Evolutionary conservation across 2,797 vertebrate species (phyloP).

Genomic region (Anguilla anguilla): DNA sequence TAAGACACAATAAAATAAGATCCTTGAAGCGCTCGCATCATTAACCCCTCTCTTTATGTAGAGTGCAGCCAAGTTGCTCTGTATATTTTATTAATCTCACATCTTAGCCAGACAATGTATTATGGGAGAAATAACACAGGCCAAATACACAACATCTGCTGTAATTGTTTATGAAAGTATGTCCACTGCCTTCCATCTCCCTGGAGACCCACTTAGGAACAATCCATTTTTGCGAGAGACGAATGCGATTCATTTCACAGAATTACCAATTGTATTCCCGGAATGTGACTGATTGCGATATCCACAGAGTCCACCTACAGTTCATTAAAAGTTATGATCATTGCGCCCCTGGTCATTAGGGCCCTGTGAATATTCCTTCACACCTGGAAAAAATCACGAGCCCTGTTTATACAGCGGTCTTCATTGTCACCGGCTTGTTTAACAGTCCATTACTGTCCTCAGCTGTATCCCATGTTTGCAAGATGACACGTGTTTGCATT

Average conservation of each 20-base stretch:
- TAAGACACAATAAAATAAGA: constrained; percentile 42
- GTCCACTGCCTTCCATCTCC: constrained; percentile 53
- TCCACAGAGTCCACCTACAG: background rate
- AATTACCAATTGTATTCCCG: constrained; percentile 54
- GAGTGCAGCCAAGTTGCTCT: constrained; percentile 44
- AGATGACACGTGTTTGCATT: constrained; percentile 8
- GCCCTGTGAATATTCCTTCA: constrained; percentile 1
- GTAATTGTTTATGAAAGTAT: constrained; percentile 61
- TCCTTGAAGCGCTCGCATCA: constrained; percentile 4
- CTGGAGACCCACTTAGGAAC: constrained; percentile 49
- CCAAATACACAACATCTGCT: constrained; percentile 47
- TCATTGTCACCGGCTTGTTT: constrained; percentile 16
- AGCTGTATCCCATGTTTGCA: background rate
- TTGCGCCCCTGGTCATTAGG: background rate
- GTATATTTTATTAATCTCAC: constrained; percentile 57
- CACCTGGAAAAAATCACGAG: background rate
- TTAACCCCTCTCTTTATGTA: constrained; percentile 33
- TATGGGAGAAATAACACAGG: constrained; percentile 41
- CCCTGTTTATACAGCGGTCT: background rate
- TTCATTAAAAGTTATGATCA: constrained; percentile 33
- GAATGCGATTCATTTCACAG: constrained; percentile 57
- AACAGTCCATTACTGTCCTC: background rate
- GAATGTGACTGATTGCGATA: constrained; percentile 20
- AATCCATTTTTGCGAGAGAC: constrained; percentile 58
- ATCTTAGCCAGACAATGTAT: constrained; percentile 52